phyloP scores from a whole-genome alignment of 2,113 vertebrate species.

The Pluvianellus socialis region DNA sequence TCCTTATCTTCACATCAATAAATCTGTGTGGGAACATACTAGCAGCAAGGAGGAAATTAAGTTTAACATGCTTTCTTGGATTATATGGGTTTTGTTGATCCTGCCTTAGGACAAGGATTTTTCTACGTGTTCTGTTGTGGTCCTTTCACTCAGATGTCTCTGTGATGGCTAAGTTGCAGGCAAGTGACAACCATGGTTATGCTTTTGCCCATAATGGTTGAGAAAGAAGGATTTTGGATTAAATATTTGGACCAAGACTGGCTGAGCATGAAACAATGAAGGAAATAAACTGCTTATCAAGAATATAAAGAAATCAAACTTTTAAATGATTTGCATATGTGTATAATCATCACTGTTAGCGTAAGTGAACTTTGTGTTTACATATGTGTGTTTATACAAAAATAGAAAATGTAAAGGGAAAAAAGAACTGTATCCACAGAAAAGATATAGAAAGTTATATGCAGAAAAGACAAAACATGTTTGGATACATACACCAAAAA shows the following conservation, averaged over 20 bases:
- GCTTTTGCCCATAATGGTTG: not conserved
- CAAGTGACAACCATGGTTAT: not conserved
- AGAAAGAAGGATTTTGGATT: not conserved
- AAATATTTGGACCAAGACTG: not conserved
- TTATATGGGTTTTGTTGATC: not conserved
- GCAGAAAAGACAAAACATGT: not conserved
- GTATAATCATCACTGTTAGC: not conserved
- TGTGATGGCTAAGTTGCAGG: not conserved
- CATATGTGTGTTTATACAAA: not conserved
- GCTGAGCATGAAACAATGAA: not conserved
- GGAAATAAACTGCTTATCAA: not conserved
- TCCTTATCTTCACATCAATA: not conserved
- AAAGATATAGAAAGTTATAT: not conserved
- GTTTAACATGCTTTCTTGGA: not conserved
- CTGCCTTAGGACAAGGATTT: not conserved
- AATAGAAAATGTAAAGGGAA: not conserved
- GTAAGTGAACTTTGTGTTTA: not conserved
- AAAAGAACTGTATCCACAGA: not conserved
- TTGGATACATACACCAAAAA: accelerated
- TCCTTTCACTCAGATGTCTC: not conserved
- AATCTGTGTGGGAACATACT: not conserved
- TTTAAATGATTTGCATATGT: not conserved
- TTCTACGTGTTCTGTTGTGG: accelerated
- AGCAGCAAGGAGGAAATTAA: not conserved
- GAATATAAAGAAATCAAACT: not conserved